Evolutionary conservation across 2,797 vertebrate species (phyloP), one percentile per base, ranked within the genome.

Genomic region (Pelodytes ibericus): DNA sequence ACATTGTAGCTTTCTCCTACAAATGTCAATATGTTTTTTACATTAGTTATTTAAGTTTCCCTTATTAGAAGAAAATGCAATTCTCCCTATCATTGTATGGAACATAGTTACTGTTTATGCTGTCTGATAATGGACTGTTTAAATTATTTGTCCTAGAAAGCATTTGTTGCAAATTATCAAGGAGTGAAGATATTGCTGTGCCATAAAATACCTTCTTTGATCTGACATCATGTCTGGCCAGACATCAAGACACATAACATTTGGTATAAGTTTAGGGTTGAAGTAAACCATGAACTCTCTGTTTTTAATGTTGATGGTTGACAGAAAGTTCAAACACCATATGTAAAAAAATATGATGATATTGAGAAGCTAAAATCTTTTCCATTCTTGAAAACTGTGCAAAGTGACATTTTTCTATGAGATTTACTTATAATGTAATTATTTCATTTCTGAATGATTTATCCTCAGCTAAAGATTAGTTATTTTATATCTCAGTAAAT

Each of bases 291-390:
- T 78, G 69, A 78, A 60, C 62, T 67, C 24, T 47, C 39, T 44
- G 61, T 72, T 78, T 77, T 77, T 77, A 72, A 77, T 72, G 69
- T 60, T 67, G 62, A 72, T 72, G 39, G 75, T 72, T 78, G 62
- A 78, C 56, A 67, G 63, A 78, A 72, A 78, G 75, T 78, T 78
- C 75, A 78, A 72, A 59, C 69, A 72, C 69, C 75, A 78, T 78
- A 33, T 78, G 69, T 72, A 71, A 72, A 39, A 77, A 71, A 77
- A 66, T 15, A 78, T 70, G 41, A 64, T 60, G 33, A 25, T 39
- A 44, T 36, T 24, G 20, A 4, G 30, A 66, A 51, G 41, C 36
- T 22, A 77, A 13, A 65, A 20, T 30, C 22, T n/a, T 36, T 69
- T 57, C 0, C 51, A 58, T 20, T 66, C 15, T 36, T 36, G 33